Evolutionary conservation across 2,113 vertebrate genomes (phyloP), one percentile per base, ranked within the genome.

Genomic region (Archilochus colubris): DNA sequence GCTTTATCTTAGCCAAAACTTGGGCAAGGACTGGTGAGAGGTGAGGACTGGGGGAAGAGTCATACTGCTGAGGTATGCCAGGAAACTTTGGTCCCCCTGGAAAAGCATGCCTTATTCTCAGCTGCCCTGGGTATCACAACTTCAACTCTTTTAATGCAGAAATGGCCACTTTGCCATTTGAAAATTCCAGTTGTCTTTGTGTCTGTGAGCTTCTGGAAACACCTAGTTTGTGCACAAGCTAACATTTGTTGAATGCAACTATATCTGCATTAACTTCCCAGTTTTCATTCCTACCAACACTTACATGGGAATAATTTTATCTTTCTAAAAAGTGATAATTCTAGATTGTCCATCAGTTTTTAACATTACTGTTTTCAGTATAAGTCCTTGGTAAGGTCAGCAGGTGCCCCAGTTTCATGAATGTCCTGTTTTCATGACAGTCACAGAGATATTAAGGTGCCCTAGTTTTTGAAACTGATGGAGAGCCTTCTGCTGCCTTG

Each of bases 61-160:
- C 3, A 0, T 64, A 44, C 36, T 64, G 14, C 36, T 69, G 36
- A 73, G 40, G 11, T 0, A 0, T 27, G 19, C 6, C 50, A 25
- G 5, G 31, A 24, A 58, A 23, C 5, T 15, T 15, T 1, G 1
- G 3, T 14, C 16, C 16, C 2, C 0, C 1, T 2, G 25, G 33
- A 48, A 61, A 40, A 36, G 8, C 18, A 12, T 86, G 30, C 31
- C 31, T 12, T 55, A 23, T 10, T 33, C 12, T 40, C 28, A 58
- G 51, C 31, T 70, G 11, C 25, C 28, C 18, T 1, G 0, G 5
- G 2, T 38, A 21, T 28, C n/a, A 50, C 31, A 57, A 9, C 7
- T 61, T 82, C 62, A 15, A 10, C 9, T 58, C 44, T 68, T 46
- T 50, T 82, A 58, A 19, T 5, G 22, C 36, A 66, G 10, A 70